A percentile compares a stretch with the other conserved stretches of the same genome.
phyloP scores from a whole-genome alignment of 2,797 vertebrate genomes.

The Phrynocephalus forsythii region DNA sequence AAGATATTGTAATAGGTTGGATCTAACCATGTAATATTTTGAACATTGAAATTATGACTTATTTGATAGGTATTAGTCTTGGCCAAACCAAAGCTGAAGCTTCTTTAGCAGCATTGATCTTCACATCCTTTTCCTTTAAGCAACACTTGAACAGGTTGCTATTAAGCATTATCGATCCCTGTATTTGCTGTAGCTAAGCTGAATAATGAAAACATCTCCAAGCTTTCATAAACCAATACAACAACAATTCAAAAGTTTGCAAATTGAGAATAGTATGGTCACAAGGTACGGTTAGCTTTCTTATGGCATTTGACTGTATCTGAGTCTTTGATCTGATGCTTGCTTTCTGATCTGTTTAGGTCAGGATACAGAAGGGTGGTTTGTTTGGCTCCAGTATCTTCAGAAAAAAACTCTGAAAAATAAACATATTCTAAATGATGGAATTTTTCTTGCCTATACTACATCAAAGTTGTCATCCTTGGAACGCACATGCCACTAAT shows the following conservation, averaged over 20 bases:
- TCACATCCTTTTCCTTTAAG: background rate
- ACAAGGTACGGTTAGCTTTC: background rate
- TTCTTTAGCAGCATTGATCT: background rate
- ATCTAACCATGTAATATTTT: background rate
- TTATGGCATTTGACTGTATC: background rate
- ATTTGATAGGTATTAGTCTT: background rate
- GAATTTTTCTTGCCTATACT: background rate
- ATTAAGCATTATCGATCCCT: background rate
- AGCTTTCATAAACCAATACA: background rate
- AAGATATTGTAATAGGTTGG: background rate
- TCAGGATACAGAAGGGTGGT: slow-evolving; percentile 11
- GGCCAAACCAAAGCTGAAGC: background rate
- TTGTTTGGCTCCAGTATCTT: slow-evolving; percentile 10
- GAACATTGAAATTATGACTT: background rate
- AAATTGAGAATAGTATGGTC: background rate
- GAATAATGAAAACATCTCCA: background rate
- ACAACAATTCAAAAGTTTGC: background rate
- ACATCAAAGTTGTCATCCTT: background rate
- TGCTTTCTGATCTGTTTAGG: slow-evolving; percentile 5
- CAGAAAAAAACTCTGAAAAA: slow-evolving; percentile 11
- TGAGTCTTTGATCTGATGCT: background rate
- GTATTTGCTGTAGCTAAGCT: no score
- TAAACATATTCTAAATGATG: slow-evolving; percentile 3
- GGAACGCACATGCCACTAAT: background rate
- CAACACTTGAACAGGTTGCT: background rate